Base-by-base conservation (phyloP, 2,797 vertebrate species). In the Morelia viridis region DNA sequence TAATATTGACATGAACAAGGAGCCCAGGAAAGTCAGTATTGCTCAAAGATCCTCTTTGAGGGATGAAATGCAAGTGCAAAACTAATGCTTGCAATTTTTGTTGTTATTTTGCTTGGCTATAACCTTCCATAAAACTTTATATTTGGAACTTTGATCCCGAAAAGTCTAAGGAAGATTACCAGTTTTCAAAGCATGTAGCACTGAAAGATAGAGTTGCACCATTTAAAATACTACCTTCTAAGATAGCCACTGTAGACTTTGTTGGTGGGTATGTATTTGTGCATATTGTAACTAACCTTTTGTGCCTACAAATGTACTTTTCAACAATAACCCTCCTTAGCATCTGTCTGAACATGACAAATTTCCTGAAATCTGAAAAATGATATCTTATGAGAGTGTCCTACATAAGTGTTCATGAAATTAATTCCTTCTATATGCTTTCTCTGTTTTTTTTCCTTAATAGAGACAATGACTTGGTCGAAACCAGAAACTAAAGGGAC, bases 401-500 rank as follows among this genome's bases (percentile, higher is more conserved):
- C 28, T 71, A 80, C 17, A 87, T 41, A 90, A 71, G 64, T 80
- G 24, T 88, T 87, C 46, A 53, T 35, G 57, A 24, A 80, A 41
- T 17, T 92, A 90, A 92, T 64, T 24, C 24, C 22, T 58, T 64
- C 19, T 64, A 19, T 53, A 31, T 86, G 35, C 88, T 7, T 94
- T 24, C 0, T 93, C 13, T 95, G 95, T 89, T 94, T 91, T 93
- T 96, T 95, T 94, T 93, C 94, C 94, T 95, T 96, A 95, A 95
- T 93, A 99, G 99, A 98, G 96, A 98, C 98, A 60, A 99, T 99
- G 99, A 98, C 98, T 87, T 99, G 99, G 99, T 98, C 98, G 62
- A 97, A 95, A 94, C 98, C 98, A 93, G 97, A 98, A 97, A 98
- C 98, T 61, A 98, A 98, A 95, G 99, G 99, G 87, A 96, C 96